A percentile compares a stretch with the other conserved stretches of the same genome.
Evolutionary conservation across 2,113 vertebrate genomes (phyloP).

Genomic region (Neodontobutis hainanensis): DNA sequence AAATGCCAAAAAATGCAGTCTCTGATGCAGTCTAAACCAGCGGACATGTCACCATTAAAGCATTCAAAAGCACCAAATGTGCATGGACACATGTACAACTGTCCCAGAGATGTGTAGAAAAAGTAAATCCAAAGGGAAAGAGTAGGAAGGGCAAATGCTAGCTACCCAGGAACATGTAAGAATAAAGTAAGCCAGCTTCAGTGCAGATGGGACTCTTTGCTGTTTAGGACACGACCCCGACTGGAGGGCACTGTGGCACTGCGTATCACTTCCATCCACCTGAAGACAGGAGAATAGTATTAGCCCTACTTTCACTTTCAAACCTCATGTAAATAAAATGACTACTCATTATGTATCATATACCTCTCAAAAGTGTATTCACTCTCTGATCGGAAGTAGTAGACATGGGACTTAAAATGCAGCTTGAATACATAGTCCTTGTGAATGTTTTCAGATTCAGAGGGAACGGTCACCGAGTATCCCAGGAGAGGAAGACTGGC

Average conservation of each 20-base stretch:
- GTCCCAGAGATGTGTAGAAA: conserved; percentile 71
- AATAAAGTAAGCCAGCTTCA: conserved; percentile 69
- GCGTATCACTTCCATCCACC: conserved; percentile 99
- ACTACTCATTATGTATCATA: neutral
- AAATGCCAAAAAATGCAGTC: conserved; percentile 79
- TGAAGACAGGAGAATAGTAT: conserved; percentile 43
- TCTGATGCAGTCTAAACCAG: conserved; percentile 81
- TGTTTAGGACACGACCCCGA: conserved; percentile 80
- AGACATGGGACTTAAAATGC: conserved; percentile 98
- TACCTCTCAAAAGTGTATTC: conserved; percentile 97
- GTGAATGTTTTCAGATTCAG: conserved; percentile 94
- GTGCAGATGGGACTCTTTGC: conserved; percentile 86
- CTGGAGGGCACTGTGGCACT: conserved; percentile 91
- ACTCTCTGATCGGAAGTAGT: conserved; percentile 97
- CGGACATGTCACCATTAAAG: conserved; percentile 80
- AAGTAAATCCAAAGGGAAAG: conserved; percentile 53
- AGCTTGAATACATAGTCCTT: conserved; percentile 99
- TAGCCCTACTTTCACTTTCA: neutral
- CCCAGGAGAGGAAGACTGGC: conserved; percentile 96
- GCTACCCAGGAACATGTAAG: conserved; percentile 30
- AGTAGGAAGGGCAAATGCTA: conserved; percentile 25
- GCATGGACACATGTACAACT: conserved; percentile 72
- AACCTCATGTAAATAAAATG: no score
- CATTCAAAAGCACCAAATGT: conserved; percentile 80
- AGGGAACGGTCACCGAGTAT: conserved; percentile 93